These are phyloP conservation scores for Nasonia vitripennis DNA, from an alignment of 1,140 invertebrate genomes.

Conservation along the genomic window DNA sequence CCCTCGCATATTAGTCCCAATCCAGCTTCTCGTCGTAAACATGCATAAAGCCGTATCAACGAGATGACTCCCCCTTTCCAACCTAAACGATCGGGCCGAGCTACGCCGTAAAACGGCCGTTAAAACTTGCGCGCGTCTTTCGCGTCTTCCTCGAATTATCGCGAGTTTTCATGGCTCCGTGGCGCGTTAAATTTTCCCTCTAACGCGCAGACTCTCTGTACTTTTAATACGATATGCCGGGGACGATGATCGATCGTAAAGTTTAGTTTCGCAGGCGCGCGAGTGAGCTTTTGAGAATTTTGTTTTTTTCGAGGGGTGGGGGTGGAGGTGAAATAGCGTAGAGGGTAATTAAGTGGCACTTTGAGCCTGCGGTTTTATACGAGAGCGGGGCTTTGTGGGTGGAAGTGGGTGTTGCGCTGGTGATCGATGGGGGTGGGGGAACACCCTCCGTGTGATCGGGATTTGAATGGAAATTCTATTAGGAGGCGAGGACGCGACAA, in stretches of 20 bases:
- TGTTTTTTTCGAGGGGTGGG: not conserved
- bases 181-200: conserved; percentile 53
- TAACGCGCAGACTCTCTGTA: conserved; percentile 1
- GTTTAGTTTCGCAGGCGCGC: too few relatives aligned
- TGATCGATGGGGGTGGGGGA: not conserved
- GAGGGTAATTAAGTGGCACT: conserved; percentile 11
- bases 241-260: conserved; percentile 51
- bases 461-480: not conserved
- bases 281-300: conserved; percentile 7
- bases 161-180: conserved; percentile 44
- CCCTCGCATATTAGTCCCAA: not conserved
- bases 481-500: too few relatives aligned
- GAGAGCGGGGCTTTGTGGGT: not conserved
- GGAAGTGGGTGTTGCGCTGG: not conserved
- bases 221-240: conserved; percentile 36
- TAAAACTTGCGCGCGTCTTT: conserved; percentile 59
- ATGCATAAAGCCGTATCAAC: not conserved
- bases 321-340: not conserved
- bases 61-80: not conserved
- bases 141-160: conserved; percentile 44
- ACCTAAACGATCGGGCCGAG: conserved; percentile 51
- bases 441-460: not conserved
- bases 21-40: not conserved
- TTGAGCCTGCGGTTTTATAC: not conserved
- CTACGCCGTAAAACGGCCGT: conserved; percentile 58